Conservation (phyloP, 2,888 invertebrate genomes). For the Eudemis profundana region DNA sequence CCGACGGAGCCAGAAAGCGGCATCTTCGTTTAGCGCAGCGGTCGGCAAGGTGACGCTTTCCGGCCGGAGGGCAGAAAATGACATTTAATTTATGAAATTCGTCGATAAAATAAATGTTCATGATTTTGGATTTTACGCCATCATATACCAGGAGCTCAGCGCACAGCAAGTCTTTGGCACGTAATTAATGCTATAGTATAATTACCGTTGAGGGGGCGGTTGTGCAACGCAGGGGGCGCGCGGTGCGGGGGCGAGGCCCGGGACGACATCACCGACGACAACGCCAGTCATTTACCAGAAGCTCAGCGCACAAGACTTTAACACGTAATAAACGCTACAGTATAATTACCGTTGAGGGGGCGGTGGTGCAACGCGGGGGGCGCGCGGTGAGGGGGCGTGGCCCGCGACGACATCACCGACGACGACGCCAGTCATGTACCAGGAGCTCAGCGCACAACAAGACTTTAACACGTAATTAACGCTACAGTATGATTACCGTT, state of each 20-base stretch:
- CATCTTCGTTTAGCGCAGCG: no score
- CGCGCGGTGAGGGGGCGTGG: constrained; percentile 78
- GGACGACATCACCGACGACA: constrained; percentile 94
- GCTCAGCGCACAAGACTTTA: not conserved
- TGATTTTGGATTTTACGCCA: no score
- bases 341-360: constrained; percentile 74
- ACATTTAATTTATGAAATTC: no score
- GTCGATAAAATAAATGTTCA: no score
- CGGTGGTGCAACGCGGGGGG: constrained; percentile 61
- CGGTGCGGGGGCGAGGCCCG: constrained; percentile 84
- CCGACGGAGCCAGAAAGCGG: no score
- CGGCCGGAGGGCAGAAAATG: no score
- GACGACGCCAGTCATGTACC: constrained; percentile 87
- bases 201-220: constrained; percentile 73
- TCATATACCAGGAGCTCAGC: not conserved
- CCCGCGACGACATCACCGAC: constrained; percentile 93
- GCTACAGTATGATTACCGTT: no score
- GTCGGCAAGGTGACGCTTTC: no score
- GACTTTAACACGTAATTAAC: no score
- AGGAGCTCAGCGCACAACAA: not conserved
- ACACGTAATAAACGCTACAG: no score
- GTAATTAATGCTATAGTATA: no score
- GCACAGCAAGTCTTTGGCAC: not conserved
- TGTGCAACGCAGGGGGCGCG: constrained; percentile 58
- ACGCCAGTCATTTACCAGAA: no score